Evolutionary conservation across 2,888 invertebrate genomes (phyloP), one percentile per base, ranked within the genome.

Genomic region (Argyresthia goedartella): DNA sequence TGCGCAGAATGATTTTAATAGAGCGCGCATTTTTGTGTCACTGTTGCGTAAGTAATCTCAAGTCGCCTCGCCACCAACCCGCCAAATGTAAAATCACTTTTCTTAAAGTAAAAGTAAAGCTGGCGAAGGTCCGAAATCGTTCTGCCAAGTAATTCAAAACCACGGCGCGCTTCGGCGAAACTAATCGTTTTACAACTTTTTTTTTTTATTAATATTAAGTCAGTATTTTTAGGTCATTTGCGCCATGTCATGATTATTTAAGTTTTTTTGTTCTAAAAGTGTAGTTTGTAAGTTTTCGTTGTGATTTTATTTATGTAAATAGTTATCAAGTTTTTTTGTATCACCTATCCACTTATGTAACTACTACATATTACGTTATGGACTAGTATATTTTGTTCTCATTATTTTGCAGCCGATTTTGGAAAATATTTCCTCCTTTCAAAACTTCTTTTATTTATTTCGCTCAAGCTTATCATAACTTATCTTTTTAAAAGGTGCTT

Each of bases 191-290:
- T 63, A 58, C 61, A 63, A 62, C 60, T 67, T 64, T 64, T 62
- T 58, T 57, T 56, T 64, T 64, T 60, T 63, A 64, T 62, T 64
- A 65, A 57, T 57, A 55, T 63, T 79, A 80, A 76, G 76, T 75
- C 71, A 72, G 68, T 71, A 60, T 56, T 62, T 52, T 54, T 80
- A 81, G 85, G 84, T 81, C 81, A 84, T 77, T 76, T 78, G 81
- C 77, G 81, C 85, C 86, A 85, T 85, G 73, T 80, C 76, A 76
- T 75, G 65, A 67, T 59, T 72, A 64, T 60, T 66, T 69, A 66
- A 71, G 68, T 71, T 69, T 67, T 61, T 66, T 52, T n/a, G n/a
- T 39, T 50, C 47, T 49, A 51, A 49, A 51, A 13, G 41, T 59
- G 59, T 63, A 61, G 62, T 58, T 57, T 62, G 61, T 60, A 60